Percentiles rank a stretch among this genome's conserved stretches.
Evolutionary conservation across 2,113 vertebrate genomes (phyloP).

Genomic region (Corythoichthys intestinalis): DNA sequence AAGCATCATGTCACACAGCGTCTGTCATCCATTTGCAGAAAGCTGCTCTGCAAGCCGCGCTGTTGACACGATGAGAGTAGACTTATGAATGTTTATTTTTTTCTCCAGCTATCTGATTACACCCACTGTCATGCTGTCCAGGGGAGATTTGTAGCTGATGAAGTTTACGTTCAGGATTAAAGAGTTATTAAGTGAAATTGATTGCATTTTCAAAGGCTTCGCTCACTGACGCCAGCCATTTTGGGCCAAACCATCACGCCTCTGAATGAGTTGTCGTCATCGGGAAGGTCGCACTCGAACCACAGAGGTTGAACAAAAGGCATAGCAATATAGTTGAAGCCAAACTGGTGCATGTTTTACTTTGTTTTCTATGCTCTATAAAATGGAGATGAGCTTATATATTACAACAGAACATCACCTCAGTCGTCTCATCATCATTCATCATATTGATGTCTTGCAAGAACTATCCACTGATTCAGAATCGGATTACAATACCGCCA

Average conservation of each 20-base stretch:
- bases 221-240: background rate
- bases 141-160: constrained; percentile 26
- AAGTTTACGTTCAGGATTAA: constrained; percentile 24
- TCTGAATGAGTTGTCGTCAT: background rate
- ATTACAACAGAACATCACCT: too few relatives aligned
- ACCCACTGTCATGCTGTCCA: constrained; percentile 21
- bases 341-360: background rate
- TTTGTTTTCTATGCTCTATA: background rate
- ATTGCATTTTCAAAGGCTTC: background rate
- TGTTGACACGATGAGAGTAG: constrained; percentile 35
- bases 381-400: background rate
- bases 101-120: constrained; percentile 28
- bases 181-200: background rate
- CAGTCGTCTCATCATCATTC: too few relatives aligned
- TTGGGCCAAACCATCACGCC: background rate
- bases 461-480: too few relatives aligned
- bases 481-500: too few relatives aligned
- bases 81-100: constrained; percentile 28
- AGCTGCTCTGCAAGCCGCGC: constrained; percentile 29
- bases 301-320: background rate
- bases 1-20: constrained; percentile 27
- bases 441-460: too few relatives aligned
- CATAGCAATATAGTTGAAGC: background rate
- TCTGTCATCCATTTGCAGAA: constrained; percentile 44
- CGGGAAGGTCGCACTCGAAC: background rate